Conservation (phyloP, 2,888 invertebrate genomes). For the Diarsia dahlii region DNA sequence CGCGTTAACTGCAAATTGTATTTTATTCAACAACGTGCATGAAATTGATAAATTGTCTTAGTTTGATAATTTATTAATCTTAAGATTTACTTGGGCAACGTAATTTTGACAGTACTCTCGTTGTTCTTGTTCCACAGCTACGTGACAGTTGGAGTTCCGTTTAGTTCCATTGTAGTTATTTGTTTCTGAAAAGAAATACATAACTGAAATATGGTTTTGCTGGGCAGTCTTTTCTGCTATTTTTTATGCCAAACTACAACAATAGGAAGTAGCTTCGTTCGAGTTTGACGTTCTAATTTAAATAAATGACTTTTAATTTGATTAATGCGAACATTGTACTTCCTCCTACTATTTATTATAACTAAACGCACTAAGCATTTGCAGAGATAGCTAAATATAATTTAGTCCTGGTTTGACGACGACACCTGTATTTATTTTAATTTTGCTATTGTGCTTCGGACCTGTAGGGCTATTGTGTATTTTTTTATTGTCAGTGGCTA, state of each 20-base stretch:
- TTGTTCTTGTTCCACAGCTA: slow-evolving; percentile 6
- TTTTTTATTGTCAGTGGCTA: too few relatives aligned
- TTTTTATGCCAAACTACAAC: not conserved
- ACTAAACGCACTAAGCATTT: slow-evolving; percentile 33
- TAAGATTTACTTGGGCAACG: slow-evolving; percentile 56
- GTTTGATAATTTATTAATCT: slow-evolving; percentile 52
- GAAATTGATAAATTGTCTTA: slow-evolving; percentile 32
- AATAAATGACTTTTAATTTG: too few relatives aligned
- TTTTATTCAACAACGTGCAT: slow-evolving; percentile 9
- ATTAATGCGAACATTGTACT: not conserved
- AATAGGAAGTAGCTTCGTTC: not conserved
- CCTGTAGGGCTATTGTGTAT: too few relatives aligned
- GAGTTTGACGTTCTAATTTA: too few relatives aligned
- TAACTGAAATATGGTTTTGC: not conserved
- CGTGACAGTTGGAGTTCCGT: slow-evolving; percentile 44
- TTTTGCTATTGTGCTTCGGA: too few relatives aligned
- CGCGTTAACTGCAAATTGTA: slow-evolving; percentile 6
- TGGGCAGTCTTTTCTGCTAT: not conserved
- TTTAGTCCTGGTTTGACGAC: not conserved
- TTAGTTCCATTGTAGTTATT: slow-evolving; percentile 24
- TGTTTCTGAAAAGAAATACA: not conserved
- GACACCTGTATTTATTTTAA: too few relatives aligned
- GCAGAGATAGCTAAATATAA: slow-evolving; percentile 8
- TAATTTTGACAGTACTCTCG: slow-evolving; percentile 59
- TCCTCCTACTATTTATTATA: not conserved